Conservation (phyloP, 2,797 vertebrate genomes). For the Amphiprion clarkii region DNA sequence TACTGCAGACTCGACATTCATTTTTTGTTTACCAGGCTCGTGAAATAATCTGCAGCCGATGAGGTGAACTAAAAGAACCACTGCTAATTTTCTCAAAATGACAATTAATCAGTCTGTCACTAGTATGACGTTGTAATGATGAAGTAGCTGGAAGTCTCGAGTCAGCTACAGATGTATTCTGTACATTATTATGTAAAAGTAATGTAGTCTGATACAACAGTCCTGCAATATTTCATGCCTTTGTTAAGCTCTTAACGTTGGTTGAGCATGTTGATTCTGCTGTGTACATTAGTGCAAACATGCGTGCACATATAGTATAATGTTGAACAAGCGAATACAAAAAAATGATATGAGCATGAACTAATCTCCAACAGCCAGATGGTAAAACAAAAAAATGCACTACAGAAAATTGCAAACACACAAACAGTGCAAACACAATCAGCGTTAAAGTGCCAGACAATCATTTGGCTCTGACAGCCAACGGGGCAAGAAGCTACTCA, state of each 20-base stretch:
- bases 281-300: no score
- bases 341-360: not conserved
- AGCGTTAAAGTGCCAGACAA: conserved; percentile 21
- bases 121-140: not conserved
- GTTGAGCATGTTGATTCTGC: no score
- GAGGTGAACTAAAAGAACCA: no score
- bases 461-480: conserved; percentile 25
- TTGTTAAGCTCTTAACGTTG: no score
- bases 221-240: no score
- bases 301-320: not conserved
- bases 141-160: not conserved
- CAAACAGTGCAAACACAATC: not conserved
- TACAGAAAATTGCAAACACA: not conserved
- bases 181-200: no score
- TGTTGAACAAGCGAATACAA: not conserved
- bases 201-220: no score
- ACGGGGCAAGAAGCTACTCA: not conserved
- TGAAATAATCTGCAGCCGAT: no score
- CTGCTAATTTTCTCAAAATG: no score
- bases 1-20: no score
- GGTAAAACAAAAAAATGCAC: not conserved
- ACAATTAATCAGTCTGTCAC: no score
- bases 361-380: not conserved
- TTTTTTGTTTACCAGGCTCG: no score
- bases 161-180: not conserved